Conservation (phyloP, 2,113 vertebrate species). For the Rhipidura dahli region DNA sequence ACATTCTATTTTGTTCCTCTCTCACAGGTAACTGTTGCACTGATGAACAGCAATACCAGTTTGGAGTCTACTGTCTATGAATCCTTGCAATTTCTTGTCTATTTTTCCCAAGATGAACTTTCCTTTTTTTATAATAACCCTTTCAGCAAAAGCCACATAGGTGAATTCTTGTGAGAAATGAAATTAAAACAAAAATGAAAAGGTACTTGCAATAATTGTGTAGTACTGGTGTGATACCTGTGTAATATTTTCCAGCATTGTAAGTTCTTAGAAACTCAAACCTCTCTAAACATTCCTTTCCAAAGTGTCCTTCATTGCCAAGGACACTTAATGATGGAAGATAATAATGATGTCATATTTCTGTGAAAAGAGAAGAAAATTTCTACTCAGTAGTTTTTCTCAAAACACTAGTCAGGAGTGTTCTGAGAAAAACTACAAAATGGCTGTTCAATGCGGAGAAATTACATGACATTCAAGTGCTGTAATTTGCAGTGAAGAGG, state of each 20-base stretch:
- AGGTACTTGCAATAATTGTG: not conserved
- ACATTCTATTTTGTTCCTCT: not conserved
- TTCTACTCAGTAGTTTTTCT: not conserved
- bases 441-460: not conserved
- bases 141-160: not conserved
- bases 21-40: not conserved
- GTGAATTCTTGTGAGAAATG: not conserved
- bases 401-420: not conserved
- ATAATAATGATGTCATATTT: not conserved
- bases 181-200: not conserved
- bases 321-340: not conserved
- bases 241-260: not conserved
- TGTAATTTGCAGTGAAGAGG: not conserved
- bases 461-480: not conserved
- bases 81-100: not conserved
- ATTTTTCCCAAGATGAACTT: not conserved
- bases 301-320: not conserved
- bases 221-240: not conserved
- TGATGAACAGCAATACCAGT: not conserved
- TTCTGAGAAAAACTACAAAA: not conserved
- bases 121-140: not conserved
- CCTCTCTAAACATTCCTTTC: not conserved
- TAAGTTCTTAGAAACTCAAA: not conserved
- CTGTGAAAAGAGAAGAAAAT: not conserved
- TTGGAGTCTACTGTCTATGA: not conserved